Conservation (phyloP, 2,797 vertebrate genomes). For the Picus viridis region DNA sequence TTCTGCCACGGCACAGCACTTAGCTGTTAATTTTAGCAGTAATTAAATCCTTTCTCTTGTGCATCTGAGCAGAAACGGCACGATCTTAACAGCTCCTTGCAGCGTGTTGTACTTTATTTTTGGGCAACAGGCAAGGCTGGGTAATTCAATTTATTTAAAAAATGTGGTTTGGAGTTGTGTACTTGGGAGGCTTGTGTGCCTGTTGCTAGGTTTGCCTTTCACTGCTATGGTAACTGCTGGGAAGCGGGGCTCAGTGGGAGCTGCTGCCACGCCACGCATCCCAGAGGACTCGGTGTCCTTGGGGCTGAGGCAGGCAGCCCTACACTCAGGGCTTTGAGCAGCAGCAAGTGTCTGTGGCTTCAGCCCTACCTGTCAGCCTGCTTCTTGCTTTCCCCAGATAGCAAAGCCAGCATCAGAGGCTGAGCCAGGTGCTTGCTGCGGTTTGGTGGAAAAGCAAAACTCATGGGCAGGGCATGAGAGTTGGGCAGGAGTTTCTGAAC, state of each 20-base stretch:
- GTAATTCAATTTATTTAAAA: constrained; percentile 53
- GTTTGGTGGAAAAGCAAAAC: fast-evolving
- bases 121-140: neutral
- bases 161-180: constrained; percentile 31
- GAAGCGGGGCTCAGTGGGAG: neutral
- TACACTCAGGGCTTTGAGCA: neutral
- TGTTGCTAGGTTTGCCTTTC: constrained; percentile 66
- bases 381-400: neutral
- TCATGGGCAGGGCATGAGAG: fast-evolving
- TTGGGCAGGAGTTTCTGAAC: neutral
- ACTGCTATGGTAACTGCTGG: constrained; percentile 56
- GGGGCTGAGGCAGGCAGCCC: neutral
- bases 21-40: constrained; percentile 10
- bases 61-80: neutral
- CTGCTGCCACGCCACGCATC: fast-evolving
- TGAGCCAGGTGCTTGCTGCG: neutral
- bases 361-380: neutral
- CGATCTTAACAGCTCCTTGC: neutral
- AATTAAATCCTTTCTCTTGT: constrained; percentile 32
- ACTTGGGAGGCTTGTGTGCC: constrained; percentile 4
- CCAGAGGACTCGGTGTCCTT: constrained; percentile 21
- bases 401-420: neutral
- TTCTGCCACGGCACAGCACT: neutral
- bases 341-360: neutral
- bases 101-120: neutral